phyloP scores from a whole-genome alignment of 1,140 invertebrate genomes.

The Aphelenchoides besseyi region DNA sequence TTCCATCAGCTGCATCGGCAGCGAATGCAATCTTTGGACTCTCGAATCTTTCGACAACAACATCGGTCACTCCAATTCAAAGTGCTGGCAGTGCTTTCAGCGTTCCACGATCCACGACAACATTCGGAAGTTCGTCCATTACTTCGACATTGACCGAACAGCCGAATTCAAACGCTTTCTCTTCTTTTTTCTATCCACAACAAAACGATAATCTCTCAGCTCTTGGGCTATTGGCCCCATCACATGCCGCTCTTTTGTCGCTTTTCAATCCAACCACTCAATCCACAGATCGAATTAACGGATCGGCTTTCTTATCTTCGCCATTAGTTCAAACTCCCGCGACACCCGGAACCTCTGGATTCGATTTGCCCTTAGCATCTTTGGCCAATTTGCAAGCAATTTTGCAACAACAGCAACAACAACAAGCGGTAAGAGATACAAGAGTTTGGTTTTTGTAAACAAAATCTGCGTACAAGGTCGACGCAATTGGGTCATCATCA shows the following conservation, averaged over 20 bases:
- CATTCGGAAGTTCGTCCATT: too few relatives aligned
- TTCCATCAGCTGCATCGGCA: neutral
- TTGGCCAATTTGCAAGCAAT: conserved; percentile 19
- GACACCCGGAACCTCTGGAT: neutral
- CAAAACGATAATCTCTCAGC: too few relatives aligned
- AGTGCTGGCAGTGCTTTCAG: neutral
- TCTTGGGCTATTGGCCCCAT: neutral
- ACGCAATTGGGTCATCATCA: neutral
- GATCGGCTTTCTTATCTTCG: neutral
- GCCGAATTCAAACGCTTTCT: too few relatives aligned
- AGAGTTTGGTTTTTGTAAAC: neutral
- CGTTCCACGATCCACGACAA: neutral
- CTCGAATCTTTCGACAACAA: neutral
- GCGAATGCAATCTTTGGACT: neutral
- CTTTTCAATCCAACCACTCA: neutral
- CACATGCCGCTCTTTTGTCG: neutral
- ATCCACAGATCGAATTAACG: too few relatives aligned
- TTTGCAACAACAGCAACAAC: conserved; percentile 16
- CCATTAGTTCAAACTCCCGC: neutral
- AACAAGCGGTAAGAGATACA: neutral
- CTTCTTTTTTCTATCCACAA: too few relatives aligned
- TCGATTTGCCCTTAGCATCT: conserved; percentile 1
- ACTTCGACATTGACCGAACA: too few relatives aligned
- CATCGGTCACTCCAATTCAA: neutral
- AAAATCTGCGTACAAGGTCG: neutral